phyloP scores from a whole-genome alignment of 2,113 vertebrate species.

The Carettochelys insculpta region DNA sequence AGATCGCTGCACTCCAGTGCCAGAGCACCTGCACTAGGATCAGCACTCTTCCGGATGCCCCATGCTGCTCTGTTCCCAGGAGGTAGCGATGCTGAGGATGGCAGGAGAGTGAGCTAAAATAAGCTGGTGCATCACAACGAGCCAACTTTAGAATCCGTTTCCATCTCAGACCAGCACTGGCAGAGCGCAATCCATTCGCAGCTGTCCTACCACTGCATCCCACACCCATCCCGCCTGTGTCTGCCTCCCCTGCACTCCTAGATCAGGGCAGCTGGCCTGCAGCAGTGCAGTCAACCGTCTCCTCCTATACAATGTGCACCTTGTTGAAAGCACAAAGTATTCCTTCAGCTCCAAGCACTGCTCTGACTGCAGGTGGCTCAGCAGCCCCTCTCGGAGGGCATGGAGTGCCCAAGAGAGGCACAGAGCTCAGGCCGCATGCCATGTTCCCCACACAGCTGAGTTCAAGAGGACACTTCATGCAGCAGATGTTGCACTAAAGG shows the following conservation, averaged over 20 bases:
- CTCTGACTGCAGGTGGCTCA: background rate
- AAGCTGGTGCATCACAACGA: background rate
- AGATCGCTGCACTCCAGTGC: background rate
- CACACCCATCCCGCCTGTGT: background rate
- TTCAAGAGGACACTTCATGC: background rate
- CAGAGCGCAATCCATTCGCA: background rate
- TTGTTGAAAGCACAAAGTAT: background rate
- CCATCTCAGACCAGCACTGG: background rate
- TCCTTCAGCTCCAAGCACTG: background rate
- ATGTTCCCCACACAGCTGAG: background rate
- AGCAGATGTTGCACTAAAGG: background rate
- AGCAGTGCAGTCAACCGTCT: background rate
- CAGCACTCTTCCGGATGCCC: background rate
- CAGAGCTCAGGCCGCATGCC: background rate
- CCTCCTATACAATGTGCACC: background rate
- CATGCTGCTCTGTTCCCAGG: rapidly evolving
- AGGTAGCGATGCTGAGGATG: background rate
- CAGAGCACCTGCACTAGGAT: background rate
- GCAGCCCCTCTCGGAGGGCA: background rate
- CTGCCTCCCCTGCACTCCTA: background rate
- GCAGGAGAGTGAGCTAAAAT: background rate
- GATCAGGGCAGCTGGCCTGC: background rate
- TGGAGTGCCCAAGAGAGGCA: background rate
- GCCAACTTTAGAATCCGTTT: background rate
- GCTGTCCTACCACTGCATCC: background rate